Conservation (phyloP, 1,140 invertebrate species). For the Pogonomyrmex barbatus region DNA sequence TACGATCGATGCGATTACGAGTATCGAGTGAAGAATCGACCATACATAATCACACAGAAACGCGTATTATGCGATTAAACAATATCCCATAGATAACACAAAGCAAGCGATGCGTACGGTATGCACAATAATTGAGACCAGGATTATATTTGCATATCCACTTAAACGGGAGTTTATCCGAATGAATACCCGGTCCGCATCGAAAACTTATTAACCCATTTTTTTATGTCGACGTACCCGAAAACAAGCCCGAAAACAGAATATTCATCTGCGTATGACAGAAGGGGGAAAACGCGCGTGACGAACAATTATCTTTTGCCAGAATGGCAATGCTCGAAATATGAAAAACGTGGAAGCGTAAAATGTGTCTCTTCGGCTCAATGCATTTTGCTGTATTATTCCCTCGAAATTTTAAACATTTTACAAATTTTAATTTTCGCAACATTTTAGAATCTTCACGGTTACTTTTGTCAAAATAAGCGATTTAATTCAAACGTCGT, state of each 20-base stretch:
- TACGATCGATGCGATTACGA: constrained; percentile 18
- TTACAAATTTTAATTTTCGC: neutral
- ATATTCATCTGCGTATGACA: neutral
- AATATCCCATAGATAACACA: neutral
- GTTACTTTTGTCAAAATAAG: neutral
- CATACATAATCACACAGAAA: constrained; percentile 19
- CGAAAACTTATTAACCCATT: constrained; percentile 26
- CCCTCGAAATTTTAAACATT: neutral
- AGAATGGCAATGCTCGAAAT: neutral
- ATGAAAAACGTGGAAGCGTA: neutral
- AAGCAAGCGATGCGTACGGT: constrained; percentile 19
- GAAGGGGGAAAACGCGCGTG: neutral
- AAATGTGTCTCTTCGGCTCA: neutral
- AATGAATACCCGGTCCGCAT: neutral
- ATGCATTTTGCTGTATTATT: neutral
- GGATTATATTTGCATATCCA: constrained; percentile 45
- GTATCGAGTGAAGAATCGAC: neutral
- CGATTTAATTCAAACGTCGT: neutral
- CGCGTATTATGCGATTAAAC: constrained; percentile 3
- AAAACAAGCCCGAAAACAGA: constrained; percentile 6
- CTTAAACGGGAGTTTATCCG: constrained; percentile 23
- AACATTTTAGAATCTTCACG: neutral
- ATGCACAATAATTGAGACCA: constrained; percentile 9
- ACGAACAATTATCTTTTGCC: constrained; percentile 3
- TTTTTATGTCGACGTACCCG: neutral